Base-by-base conservation (phyloP, 2,888 invertebrate species). In the Lasioglossum marginatum region DNA sequence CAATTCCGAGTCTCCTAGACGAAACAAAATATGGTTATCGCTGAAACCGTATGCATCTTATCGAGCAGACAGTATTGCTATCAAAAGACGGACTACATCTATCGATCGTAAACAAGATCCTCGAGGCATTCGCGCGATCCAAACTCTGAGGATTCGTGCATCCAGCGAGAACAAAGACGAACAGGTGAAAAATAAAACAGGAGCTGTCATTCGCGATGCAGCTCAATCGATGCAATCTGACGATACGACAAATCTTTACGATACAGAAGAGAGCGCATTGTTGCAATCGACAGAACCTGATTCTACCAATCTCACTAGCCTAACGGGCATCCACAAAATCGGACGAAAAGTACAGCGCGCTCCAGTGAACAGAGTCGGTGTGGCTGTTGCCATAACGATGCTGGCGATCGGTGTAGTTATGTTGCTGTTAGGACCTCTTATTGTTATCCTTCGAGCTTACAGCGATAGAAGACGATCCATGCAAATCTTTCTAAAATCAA, bases 381-480 rank as follows among this genome's bases (percentile, higher is more conserved):
- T 93, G 10, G 92, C 92, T 4, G 91, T 91, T 31, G 93, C 93
- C 0, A 87, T 93, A 16, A 91, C 91, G 0, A 93, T 93, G 93
- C 90, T 93, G 1, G 91, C 92, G 8, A 93, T 93, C 60, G 93
- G 93, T 8, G 90, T 92, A 0, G 89, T 93, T 4, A 94, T 94
- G 93, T 81, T 94, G 60, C 88, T 94, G 8, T 80, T 94, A 4
- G 93, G 93, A 5, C 94, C 94, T 3, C 88, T 92, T 4, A 93
- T 94, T 27, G 91, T 93, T 52, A 87, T 93, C 10, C 75, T 94
- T 37, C 89, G 93, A 5, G 88, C 93, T 2, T 68, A 93, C 16
- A 91, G 91, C n/a, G 93, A 93, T 73, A 82, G 85, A 34, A 84
- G 93, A 80, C 85, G 92, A 86, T 79, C 79, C 45, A 84, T 79